Conservation (phyloP, 1,140 invertebrate genomes). For the Drosophila melanica region DNA sequence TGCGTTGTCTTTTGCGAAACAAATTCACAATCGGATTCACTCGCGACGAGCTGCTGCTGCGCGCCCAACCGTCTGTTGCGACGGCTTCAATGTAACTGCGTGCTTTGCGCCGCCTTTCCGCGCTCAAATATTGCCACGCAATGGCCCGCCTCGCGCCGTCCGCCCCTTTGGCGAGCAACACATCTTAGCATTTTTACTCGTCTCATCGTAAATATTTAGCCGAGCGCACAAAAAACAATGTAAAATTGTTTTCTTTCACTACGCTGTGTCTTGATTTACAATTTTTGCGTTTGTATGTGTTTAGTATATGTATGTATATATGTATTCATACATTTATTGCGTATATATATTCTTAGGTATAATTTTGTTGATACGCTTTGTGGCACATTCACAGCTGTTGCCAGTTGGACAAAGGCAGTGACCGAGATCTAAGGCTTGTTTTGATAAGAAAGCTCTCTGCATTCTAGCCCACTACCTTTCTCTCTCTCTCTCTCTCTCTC, state of each 20-base stretch:
- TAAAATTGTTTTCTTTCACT: conserved; percentile 1
- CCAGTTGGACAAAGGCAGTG: neutral
- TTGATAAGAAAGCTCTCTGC: conserved; percentile 22
- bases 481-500: neutral
- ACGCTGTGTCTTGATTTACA: neutral
- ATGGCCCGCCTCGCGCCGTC: conserved; percentile 6
- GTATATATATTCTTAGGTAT: neutral
- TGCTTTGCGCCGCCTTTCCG: conserved; percentile 49
- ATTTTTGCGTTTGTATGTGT: neutral
- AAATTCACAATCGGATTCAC: conserved; percentile 26
- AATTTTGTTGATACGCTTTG: conserved; percentile 16
- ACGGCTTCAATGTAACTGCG: conserved; percentile 70
- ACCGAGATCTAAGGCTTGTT: neutral
- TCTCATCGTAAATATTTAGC: conserved; percentile 25
- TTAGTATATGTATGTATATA: neutral
- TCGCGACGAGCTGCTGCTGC: conserved; percentile 30
- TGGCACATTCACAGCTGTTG: conserved; percentile 32
- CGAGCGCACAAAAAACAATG: conserved; percentile 1
- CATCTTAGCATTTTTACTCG: conserved; percentile 26
- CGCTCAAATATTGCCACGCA: conserved; percentile 68
- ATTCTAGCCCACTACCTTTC: neutral
- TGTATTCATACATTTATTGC: neutral
- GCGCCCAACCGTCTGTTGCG: conserved; percentile 52
- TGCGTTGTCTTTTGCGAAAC: neutral
- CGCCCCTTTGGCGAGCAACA: neutral